Evolutionary conservation across 2,888 invertebrate genomes (phyloP).

Genomic region (Cheilosia vernalis): DNA sequence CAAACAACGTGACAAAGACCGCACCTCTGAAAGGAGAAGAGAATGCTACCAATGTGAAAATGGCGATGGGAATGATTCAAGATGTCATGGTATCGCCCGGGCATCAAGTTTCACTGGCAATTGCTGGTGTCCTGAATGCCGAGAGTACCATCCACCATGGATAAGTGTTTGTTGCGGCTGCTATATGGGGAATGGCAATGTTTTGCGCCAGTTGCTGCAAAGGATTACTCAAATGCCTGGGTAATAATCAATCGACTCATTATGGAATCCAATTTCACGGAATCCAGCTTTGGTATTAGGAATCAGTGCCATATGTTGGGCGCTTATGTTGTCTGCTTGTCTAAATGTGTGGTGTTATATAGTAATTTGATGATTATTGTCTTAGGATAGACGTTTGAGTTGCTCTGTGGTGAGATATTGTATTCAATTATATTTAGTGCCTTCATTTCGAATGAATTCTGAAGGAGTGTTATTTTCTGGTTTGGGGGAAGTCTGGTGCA

Average conservation of each 20-base stretch:
- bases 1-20: constrained; percentile 3
- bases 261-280: constrained; percentile 1
- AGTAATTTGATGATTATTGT: background rate
- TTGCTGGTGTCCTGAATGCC: constrained; percentile 76
- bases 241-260: background rate
- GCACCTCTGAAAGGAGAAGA: background rate
- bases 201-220: background rate
- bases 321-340: background rate
- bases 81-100: constrained; percentile 74
- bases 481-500: background rate
- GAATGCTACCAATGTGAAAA: constrained; percentile 25
- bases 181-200: background rate
- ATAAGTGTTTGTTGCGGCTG: constrained; percentile 78
- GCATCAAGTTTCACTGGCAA: constrained; percentile 78
- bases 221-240: background rate
- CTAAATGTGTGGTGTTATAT: background rate
- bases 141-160: constrained; percentile 78
- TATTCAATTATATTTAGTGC: background rate
- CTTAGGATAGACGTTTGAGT: background rate
- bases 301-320: background rate
- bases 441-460: background rate
- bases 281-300: background rate
- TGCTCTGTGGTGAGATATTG: background rate
- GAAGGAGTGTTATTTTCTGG: background rate
- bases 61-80: constrained; percentile 45